Conservation (phyloP, 2,888 invertebrate species). For the Trichopria drosophilae region DNA sequence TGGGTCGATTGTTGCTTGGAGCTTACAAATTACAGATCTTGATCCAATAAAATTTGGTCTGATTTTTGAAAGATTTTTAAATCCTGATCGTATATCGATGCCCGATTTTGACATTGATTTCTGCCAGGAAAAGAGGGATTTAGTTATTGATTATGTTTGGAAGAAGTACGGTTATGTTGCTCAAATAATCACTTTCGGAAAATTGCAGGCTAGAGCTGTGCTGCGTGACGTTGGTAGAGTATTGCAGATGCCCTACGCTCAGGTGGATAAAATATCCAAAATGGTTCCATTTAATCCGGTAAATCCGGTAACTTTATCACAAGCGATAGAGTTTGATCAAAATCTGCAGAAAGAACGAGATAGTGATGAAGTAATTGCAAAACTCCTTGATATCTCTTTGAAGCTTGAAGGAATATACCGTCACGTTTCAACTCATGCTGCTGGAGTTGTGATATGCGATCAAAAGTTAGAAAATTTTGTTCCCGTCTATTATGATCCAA, state of each 20-base stretch:
- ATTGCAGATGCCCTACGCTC: conserved; percentile 13
- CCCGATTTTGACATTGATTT: conserved; percentile 24
- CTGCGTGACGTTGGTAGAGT: conserved; percentile 19
- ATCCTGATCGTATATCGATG: conserved; percentile 23
- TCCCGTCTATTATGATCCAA: conserved; percentile 11
- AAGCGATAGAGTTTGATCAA: conserved; percentile 17
- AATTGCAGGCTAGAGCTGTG: conserved; percentile 15
- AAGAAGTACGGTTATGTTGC: conserved; percentile 18
- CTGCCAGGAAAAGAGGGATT: conserved; percentile 13
- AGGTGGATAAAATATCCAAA: conserved; percentile 14
- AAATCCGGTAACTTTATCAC: conserved; percentile 15
- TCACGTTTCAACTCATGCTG: conserved; percentile 18
- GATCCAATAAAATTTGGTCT: conserved; percentile 19
- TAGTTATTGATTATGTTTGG: conserved; percentile 20
- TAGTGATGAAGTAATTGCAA: conserved; percentile 17
- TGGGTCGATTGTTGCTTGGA: conserved; percentile 20
- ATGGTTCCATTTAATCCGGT: conserved; percentile 19
- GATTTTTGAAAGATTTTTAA: conserved; percentile 22
- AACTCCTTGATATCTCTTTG: conserved; percentile 11
- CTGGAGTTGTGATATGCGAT: conserved; percentile 13
- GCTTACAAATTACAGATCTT: conserved; percentile 17
- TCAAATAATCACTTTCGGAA: conserved; percentile 22
- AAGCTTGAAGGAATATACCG: conserved; percentile 16
- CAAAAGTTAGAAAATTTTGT: conserved; percentile 13
- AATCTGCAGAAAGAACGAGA: conserved; percentile 13